Conservation (phyloP, 1,140 invertebrate species). For the Polyergus mexicanus region DNA sequence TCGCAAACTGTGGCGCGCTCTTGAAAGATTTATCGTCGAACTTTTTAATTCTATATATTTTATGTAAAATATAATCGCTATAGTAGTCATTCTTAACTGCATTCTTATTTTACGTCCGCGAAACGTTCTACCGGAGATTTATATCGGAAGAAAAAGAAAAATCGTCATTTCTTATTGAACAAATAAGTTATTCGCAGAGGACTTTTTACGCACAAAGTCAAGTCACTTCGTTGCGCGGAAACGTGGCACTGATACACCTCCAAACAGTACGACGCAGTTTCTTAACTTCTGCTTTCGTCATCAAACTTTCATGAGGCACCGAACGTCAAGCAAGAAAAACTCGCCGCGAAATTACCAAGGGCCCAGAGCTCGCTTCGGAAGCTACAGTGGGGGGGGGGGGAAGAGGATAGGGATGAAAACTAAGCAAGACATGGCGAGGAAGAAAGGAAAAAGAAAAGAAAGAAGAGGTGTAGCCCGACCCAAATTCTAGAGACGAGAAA, state of each 20-base stretch:
- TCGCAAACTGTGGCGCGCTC: slow-evolving; percentile 11
- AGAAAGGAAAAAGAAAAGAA: slow-evolving; percentile 56
- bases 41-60: slow-evolving; percentile 37
- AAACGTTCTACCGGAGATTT: slow-evolving; percentile 53
- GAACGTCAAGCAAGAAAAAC: slow-evolving; percentile 72
- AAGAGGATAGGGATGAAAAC: slow-evolving; percentile 42
- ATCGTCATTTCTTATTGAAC: slow-evolving; percentile 63
- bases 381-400: slow-evolving; percentile 62
- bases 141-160: slow-evolving; percentile 56
- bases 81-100: slow-evolving; percentile 41
- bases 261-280: slow-evolving; percentile 52
- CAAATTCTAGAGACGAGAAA: slow-evolving; percentile 83
- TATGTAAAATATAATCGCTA: slow-evolving; percentile 16
- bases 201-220: slow-evolving; percentile 51
- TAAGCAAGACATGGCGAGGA: background rate
- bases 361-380: slow-evolving; percentile 68
- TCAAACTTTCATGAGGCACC: slow-evolving; percentile 84
- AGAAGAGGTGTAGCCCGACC: slow-evolving; percentile 78
- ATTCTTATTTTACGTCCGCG: slow-evolving; percentile 35
- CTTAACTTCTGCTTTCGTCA: slow-evolving; percentile 79
- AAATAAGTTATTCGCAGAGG: slow-evolving; percentile 67
- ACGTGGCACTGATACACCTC: slow-evolving; percentile 69
- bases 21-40: slow-evolving; percentile 37
- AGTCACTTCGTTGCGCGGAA: slow-evolving; percentile 66
- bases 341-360: slow-evolving; percentile 72